A percentile compares a stretch with the other conserved stretches of the same genome.
phyloP scores from a whole-genome alignment of 1,140 invertebrate species.

The Drosophila kohkoa region DNA sequence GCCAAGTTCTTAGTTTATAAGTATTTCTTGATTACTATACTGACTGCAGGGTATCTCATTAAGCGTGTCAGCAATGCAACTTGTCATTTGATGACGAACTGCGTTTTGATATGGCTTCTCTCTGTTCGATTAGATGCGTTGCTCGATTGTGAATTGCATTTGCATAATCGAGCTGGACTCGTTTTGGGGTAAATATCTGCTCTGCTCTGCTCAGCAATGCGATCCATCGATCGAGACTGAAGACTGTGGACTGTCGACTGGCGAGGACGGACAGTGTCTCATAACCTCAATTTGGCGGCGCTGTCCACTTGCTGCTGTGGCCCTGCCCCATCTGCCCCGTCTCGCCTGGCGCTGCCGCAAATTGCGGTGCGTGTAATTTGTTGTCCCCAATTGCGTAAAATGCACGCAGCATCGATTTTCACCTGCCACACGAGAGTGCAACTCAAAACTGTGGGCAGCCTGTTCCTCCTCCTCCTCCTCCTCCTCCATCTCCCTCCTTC shows the following conservation, averaged over 20 bases:
- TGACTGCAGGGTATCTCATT: neutral
- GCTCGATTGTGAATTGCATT: constrained; percentile 31
- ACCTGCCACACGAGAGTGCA: constrained; percentile 45
- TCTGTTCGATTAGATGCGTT: constrained; percentile 37
- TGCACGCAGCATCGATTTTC: constrained; percentile 62
- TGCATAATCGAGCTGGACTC: constrained; percentile 34
- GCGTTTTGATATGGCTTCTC: constrained; percentile 28
- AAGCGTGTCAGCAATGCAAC: neutral
- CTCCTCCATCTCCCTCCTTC: too few relatives aligned
- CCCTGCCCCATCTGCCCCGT: neutral
- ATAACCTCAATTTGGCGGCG: constrained; percentile 41
- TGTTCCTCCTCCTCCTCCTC: neutral
- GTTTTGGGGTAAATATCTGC: neutral
- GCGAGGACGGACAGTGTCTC: constrained; percentile 17
- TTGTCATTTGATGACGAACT: neutral
- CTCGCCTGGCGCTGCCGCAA: neutral
- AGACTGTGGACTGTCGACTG: too few relatives aligned
- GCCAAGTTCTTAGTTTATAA: too few relatives aligned
- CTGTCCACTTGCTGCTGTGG: constrained; percentile 1
- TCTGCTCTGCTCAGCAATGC: neutral
- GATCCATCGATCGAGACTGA: neutral
- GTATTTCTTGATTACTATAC: neutral
- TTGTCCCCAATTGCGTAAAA: constrained; percentile 70
- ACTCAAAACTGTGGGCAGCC: neutral
- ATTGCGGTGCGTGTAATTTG: constrained; percentile 40